Conservation (phyloP, 2,113 vertebrate species). For the Athene noctua region DNA sequence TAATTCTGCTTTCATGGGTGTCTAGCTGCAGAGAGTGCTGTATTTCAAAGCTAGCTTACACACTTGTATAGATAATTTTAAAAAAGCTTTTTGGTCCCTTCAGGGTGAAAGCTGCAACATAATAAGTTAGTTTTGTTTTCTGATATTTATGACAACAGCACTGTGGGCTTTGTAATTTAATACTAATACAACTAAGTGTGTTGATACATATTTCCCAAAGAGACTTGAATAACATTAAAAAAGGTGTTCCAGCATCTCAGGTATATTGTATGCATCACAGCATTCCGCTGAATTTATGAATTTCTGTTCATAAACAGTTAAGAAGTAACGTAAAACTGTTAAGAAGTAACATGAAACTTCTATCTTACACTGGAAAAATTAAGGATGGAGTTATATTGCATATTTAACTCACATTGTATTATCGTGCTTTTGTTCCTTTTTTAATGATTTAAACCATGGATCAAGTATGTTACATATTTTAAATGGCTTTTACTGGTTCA, state of each 20-base stretch:
- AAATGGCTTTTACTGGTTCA: background rate
- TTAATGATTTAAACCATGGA: background rate
- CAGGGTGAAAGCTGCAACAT: background rate
- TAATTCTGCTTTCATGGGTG: background rate
- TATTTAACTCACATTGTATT: background rate
- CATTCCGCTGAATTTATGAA: background rate
- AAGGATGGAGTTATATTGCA: background rate
- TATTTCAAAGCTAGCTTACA: background rate
- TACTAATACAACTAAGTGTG: background rate
- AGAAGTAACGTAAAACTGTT: too few relatives aligned
- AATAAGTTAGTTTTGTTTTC: background rate
- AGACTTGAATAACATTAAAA: background rate
- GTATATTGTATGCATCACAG: background rate
- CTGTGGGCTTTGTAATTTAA: background rate
- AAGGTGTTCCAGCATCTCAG: background rate
- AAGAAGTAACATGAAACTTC: background rate
- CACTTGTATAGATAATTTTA: background rate
- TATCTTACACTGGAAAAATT: background rate
- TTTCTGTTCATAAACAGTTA: too few relatives aligned
- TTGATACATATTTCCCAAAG: background rate
- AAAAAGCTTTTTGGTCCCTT: background rate
- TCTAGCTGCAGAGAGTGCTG: background rate
- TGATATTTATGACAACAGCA: background rate
- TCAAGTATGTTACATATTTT: background rate
- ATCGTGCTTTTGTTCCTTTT: background rate